Evolutionary conservation across 2,797 vertebrate species (phyloP).

Genomic region (Poeciliopsis gracilis): DNA sequence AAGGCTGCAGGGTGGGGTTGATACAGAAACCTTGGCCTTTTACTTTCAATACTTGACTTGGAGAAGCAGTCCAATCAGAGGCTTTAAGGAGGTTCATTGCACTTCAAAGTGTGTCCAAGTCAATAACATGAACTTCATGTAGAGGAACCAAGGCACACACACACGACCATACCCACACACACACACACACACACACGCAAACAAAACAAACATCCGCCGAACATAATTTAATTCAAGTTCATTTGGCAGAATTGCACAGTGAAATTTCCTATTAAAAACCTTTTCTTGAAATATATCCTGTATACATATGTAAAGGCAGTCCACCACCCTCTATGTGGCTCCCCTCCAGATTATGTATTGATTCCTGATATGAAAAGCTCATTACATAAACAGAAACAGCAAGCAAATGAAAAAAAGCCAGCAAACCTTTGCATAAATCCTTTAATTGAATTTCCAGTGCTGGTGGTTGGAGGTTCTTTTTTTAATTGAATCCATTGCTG

Average conservation of each 20-base stretch:
- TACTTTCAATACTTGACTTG: constrained; percentile 70
- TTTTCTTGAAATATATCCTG: constrained; percentile 69
- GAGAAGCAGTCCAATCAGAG: constrained; percentile 62
- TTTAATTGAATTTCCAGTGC: constrained; percentile 99
- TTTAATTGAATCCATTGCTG: constrained; percentile 99
- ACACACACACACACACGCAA: background rate
- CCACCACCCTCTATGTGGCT: constrained; percentile 77
- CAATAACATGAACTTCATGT: constrained; percentile 50
- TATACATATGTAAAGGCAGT: constrained; percentile 66
- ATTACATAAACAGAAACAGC: constrained; percentile 99
- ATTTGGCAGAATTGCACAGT: constrained; percentile 29
- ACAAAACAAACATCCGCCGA: constrained; percentile 11
- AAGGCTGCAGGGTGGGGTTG: constrained; percentile 63
- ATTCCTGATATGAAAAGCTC: constrained; percentile 99
- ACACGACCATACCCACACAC: too few relatives aligned
- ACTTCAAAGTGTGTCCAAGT: constrained; percentile 50
- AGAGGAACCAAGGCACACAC: constrained; percentile 11
- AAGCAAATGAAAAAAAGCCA: constrained; percentile 85
- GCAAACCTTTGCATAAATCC: constrained; percentile 99
- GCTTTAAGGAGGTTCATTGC: constrained; percentile 63
- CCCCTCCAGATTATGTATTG: constrained; percentile 96
- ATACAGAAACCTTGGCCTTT: constrained; percentile 65
- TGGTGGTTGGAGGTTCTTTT: constrained; percentile 93
- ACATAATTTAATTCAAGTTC: constrained; percentile 17
- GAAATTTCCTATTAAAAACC: constrained; percentile 50